Percentiles rank a stretch among this genome's conserved stretches.
Evolutionary conservation across 2,797 vertebrate genomes (phyloP).

Genomic region (Leucoraja ocellata): DNA sequence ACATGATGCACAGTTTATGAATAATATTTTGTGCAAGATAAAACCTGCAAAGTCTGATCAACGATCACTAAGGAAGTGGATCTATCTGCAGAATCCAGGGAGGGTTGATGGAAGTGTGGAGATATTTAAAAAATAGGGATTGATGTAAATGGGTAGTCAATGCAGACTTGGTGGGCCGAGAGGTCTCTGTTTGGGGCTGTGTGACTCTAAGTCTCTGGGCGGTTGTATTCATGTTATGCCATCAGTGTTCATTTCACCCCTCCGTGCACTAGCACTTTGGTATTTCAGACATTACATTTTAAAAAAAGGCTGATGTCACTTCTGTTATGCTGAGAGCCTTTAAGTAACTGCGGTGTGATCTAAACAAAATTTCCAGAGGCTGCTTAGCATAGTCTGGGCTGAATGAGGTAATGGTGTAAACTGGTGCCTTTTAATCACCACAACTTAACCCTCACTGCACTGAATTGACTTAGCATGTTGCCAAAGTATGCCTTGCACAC

Average conservation of each 20-base stretch:
- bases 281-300: neutral
- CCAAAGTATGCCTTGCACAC: neutral
- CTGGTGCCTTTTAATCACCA: conserved; percentile 6
- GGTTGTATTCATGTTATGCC: neutral
- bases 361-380: neutral
- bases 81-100: too few relatives aligned
- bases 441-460: neutral
- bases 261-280: neutral
- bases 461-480: neutral
- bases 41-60: too few relatives aligned
- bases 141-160: too few relatives aligned
- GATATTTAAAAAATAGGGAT: too few relatives aligned
- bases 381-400: neutral
- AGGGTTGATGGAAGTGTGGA: too few relatives aligned
- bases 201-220: too few relatives aligned
- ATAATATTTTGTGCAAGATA: too few relatives aligned
- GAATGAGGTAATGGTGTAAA: conserved; percentile 35
- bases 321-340: conserved; percentile 12
- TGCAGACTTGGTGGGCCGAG: too few relatives aligned
- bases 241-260: neutral
- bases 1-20: too few relatives aligned
- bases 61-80: too few relatives aligned
- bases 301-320: conserved; percentile 19
- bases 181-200: too few relatives aligned
- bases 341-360: conserved; percentile 13